These are phyloP conservation scores for Chydorus sphaericus DNA, from an alignment of 2,888 invertebrate species.

Conservation along the genomic window DNA sequence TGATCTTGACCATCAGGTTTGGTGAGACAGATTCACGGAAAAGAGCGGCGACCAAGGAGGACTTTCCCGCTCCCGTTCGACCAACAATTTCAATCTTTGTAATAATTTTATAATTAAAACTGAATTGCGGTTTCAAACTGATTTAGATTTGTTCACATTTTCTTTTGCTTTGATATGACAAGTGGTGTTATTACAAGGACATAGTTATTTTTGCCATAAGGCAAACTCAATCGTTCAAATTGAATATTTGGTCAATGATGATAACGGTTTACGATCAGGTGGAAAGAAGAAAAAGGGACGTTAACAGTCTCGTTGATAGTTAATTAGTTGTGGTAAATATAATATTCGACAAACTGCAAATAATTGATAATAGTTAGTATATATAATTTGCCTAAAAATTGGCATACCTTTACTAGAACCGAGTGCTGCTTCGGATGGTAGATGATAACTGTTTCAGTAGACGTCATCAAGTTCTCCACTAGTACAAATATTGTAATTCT, in stretches of 20 bases:
- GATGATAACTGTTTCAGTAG: slow-evolving; percentile 25
- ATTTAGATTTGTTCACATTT: slow-evolving; percentile 26
- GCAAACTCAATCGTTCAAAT: too few species aligned
- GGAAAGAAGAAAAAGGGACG: too few species aligned
- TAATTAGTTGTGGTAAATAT: too few species aligned
- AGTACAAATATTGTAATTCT: slow-evolving; percentile 86
- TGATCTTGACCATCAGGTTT: too few species aligned
- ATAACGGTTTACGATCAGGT: too few species aligned
- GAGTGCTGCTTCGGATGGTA: slow-evolving; percentile 52
- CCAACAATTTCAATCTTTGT: slow-evolving; percentile 22
- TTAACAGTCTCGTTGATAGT: too few species aligned
- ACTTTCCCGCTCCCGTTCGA: slow-evolving; percentile 28
- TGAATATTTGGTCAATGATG: too few species aligned
- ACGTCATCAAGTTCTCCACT: slow-evolving; percentile 70
- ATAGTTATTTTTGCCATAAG: slow-evolving; percentile 30
- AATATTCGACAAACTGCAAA: too few species aligned
- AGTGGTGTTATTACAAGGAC: slow-evolving; percentile 29
- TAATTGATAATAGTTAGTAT: too few species aligned
- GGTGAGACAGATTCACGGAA: slow-evolving; percentile 31
- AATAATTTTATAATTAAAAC: too few species aligned
- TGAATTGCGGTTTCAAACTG: background rate
- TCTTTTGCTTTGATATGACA: slow-evolving; percentile 30
- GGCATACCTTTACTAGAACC: slow-evolving; percentile 28
- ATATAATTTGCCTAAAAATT: too few species aligned
- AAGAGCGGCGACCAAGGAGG: slow-evolving; percentile 31